Conservation (phyloP, 1,140 invertebrate genomes). For the Saccostrea glomerata region DNA sequence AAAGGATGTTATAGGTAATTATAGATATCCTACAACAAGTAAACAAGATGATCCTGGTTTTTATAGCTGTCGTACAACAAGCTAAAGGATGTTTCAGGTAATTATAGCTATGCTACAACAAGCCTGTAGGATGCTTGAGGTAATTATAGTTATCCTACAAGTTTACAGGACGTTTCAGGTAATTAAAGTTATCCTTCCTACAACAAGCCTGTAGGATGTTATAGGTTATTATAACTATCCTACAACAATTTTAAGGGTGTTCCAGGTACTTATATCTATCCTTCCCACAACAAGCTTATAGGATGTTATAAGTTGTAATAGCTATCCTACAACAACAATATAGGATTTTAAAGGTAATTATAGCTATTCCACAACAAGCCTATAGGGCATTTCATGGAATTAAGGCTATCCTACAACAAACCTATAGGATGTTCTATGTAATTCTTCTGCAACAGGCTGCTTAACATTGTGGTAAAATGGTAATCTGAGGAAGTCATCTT, state of each 20-base stretch:
- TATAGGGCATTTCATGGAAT: conserved; percentile 29
- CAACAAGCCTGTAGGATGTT: conserved; percentile 88
- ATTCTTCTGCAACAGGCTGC: no score
- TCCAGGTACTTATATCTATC: conserved; percentile 76
- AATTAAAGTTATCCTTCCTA: conserved; percentile 81
- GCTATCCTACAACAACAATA: conserved; percentile 87
- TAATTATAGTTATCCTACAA: conserved; percentile 85
- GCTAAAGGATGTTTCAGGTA: conserved; percentile 86
- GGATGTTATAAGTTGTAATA: conserved; percentile 80
- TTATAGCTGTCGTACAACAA: conserved; percentile 86
- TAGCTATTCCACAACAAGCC: not conserved
- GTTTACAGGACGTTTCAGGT: conserved; percentile 86
- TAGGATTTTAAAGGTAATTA: conserved; percentile 83
- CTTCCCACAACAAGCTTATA: conserved; percentile 86
- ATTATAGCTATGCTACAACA: conserved; percentile 84
- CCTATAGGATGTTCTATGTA: no score
- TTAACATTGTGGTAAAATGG: no score
- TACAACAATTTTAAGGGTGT: conserved; percentile 88
- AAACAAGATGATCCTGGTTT: no score
- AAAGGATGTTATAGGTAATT: conserved; percentile 81
- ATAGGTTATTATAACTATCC: conserved; percentile 83
- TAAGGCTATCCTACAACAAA: not conserved
- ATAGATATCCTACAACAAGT: conserved; percentile 85
- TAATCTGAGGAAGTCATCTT: no score
- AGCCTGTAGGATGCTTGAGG: conserved; percentile 86